Evolutionary conservation across 2,888 invertebrate species (phyloP).

Genomic region (Drosophila mettleri): DNA sequence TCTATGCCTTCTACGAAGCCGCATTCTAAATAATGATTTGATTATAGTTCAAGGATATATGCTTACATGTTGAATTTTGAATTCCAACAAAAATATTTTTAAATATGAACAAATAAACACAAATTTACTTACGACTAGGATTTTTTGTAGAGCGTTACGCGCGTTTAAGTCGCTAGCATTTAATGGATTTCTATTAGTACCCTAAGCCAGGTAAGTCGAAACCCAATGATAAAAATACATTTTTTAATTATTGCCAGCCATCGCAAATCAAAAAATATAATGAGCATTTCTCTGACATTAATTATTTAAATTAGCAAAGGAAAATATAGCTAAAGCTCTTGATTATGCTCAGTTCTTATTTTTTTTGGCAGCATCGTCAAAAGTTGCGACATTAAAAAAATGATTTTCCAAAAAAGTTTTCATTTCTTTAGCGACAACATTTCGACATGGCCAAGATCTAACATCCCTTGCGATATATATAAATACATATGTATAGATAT

Average conservation of each 20-base stretch:
- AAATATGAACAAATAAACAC: slow-evolving; percentile 31
- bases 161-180: slow-evolving; percentile 78
- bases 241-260: slow-evolving; percentile 10
- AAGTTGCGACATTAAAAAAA: slow-evolving; percentile 53
- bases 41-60: slow-evolving; percentile 65
- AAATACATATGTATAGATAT: background rate
- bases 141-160: slow-evolving; percentile 58
- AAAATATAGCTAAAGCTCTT: slow-evolving; percentile 9
- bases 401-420: slow-evolving; percentile 60
- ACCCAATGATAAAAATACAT: too few species aligned
- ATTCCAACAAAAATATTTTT: slow-evolving; percentile 57
- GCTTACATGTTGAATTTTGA: slow-evolving; percentile 72
- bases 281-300: slow-evolving; percentile 36
- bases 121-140: slow-evolving; percentile 55
- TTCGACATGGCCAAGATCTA: slow-evolving; percentile 68
- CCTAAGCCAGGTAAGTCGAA: slow-evolving; percentile 73
- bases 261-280: slow-evolving; percentile 14
- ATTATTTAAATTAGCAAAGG: slow-evolving; percentile 61
- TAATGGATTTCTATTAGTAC: slow-evolving; percentile 80
- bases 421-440: slow-evolving; percentile 66
- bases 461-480: slow-evolving; percentile 4
- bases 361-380: slow-evolving; percentile 61
- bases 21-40: slow-evolving; percentile 73
- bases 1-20: slow-evolving; percentile 90
- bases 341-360: slow-evolving; percentile 40